Evolutionary conservation across 2,888 invertebrate species (phyloP).

Genomic region (Drosophila pegasa): DNA sequence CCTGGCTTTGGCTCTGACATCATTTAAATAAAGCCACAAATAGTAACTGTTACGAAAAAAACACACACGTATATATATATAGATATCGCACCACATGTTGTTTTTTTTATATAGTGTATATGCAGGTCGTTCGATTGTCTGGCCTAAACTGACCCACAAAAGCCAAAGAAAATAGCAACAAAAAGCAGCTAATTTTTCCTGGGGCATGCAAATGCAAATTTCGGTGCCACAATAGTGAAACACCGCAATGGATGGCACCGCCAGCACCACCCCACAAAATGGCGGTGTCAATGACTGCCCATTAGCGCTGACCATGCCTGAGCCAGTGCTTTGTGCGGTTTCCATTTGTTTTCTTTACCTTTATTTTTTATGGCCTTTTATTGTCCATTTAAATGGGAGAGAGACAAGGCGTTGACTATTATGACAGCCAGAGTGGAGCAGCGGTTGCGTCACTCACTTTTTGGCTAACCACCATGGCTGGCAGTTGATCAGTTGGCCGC

Average conservation of each 20-base stretch:
- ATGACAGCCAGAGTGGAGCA: constrained; percentile 44
- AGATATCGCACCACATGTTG: constrained; percentile 15
- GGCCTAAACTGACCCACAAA: constrained; percentile 60
- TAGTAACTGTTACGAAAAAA: constrained; percentile 59
- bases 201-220: constrained; percentile 52
- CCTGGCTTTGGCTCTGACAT: constrained; percentile 55
- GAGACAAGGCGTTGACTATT: constrained; percentile 44
- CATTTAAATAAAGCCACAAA: constrained; percentile 72
- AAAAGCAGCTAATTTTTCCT: constrained; percentile 33
- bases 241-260: constrained; percentile 47
- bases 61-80: not conserved
- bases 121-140: constrained; percentile 31
- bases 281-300: constrained; percentile 57
- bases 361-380: constrained; percentile 23
- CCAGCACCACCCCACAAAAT: constrained; percentile 30
- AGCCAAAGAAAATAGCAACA: constrained; percentile 20
- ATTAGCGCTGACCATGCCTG: constrained; percentile 50
- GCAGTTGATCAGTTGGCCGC: constrained; percentile 23
- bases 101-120: constrained; percentile 1
- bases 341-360: constrained; percentile 9
- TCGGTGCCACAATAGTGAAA: constrained; percentile 31
- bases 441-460: constrained; percentile 36
- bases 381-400: constrained; percentile 52
- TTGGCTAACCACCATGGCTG: constrained; percentile 20
- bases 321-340: constrained; percentile 34